A percentile compares a stretch with the other conserved stretches of the same genome.
Conservation (phyloP, 2,797 vertebrate species). For the Lutjanus campechanus region DNA sequence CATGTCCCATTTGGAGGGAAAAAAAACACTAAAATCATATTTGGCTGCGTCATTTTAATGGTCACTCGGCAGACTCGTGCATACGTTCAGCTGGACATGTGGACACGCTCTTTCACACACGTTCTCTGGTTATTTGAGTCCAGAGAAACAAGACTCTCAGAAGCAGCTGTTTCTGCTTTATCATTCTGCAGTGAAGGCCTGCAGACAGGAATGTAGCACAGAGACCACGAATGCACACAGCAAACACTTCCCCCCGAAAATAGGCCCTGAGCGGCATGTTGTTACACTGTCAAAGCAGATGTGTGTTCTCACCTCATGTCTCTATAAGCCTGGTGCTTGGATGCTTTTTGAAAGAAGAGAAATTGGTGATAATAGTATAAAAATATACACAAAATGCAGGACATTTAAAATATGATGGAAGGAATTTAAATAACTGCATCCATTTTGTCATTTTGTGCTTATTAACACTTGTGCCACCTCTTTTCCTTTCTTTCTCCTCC, state of each 20-base stretch:
- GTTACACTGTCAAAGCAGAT: not conserved
- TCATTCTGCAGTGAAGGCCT: not conserved
- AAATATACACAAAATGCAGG: not conserved
- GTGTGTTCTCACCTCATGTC: slow-evolving; percentile 1
- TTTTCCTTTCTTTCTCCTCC: slow-evolving; percentile 28
- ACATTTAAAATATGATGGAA: not conserved
- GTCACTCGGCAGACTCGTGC: slow-evolving; percentile 39
- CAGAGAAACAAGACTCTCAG: slow-evolving; percentile 48
- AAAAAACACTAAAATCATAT: not conserved
- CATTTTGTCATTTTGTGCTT: not conserved
- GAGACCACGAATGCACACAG: not conserved
- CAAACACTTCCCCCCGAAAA: not conserved
- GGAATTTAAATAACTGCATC: not conserved
- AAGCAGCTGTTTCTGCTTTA: slow-evolving; percentile 56
- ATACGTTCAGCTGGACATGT: slow-evolving; percentile 8
- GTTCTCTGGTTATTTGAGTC: slow-evolving; percentile 51
- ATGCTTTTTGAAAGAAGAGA: not conserved
- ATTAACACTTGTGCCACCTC: not conserved
- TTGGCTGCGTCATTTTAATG: not conserved
- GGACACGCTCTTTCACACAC: slow-evolving; percentile 11
- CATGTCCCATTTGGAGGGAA: not conserved
- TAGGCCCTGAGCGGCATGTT: not conserved
- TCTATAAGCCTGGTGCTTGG: not conserved
- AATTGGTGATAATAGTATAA: not conserved
- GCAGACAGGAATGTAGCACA: not conserved